These are phyloP conservation scores for Aratinga solstitialis DNA, from an alignment of 2,797 vertebrate species.

Conservation along the genomic window DNA sequence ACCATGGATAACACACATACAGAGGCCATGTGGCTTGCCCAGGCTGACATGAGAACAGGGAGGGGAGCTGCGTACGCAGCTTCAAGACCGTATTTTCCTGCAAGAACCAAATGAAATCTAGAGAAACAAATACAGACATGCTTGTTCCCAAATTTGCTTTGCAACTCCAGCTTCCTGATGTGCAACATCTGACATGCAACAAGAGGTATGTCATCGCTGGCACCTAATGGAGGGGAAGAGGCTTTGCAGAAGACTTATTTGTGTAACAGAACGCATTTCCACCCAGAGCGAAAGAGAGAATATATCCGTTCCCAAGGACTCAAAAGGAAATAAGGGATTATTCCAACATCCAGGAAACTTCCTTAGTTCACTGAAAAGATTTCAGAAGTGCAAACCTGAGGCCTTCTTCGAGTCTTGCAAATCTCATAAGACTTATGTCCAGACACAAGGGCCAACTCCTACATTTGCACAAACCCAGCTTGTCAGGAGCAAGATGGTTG, in stretches of 20 bases:
- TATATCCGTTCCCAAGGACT: neutral
- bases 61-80: neutral
- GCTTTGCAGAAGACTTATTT: neutral
- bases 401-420: neutral
- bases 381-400: neutral
- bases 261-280: neutral
- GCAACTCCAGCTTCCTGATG: neutral
- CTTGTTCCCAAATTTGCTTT: neutral
- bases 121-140: neutral
- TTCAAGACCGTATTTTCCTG: neutral
- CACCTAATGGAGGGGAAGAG: neutral
- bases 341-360: neutral
- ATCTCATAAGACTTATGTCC: neutral
- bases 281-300: neutral
- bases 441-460: neutral
- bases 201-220: neutral
- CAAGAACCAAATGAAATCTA: neutral
- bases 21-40: neutral
- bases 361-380: neutral
- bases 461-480: neutral
- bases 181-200: fast-evolving
- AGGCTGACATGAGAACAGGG: neutral
- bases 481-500: neutral
- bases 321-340: neutral
- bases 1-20: neutral